These are phyloP conservation scores for Ophion slaviceki DNA, from an alignment of 2,888 invertebrate species.

Conservation along the genomic window DNA sequence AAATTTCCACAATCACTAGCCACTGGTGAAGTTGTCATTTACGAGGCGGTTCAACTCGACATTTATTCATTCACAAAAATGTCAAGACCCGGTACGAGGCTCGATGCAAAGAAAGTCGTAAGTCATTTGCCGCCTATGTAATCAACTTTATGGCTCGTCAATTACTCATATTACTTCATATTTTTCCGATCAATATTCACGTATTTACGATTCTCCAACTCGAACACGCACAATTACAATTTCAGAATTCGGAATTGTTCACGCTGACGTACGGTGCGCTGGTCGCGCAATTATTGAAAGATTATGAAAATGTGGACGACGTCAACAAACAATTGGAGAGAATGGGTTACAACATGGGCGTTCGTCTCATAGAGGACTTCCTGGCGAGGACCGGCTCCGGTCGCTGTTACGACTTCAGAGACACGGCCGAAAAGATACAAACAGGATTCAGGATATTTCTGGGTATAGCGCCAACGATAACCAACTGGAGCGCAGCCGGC, in stretches of 20 bases:
- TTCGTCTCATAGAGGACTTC: slow-evolving; percentile 98
- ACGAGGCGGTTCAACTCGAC: slow-evolving; percentile 31
- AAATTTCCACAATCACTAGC: background rate
- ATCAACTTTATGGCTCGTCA: background rate
- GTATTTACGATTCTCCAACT: background rate
- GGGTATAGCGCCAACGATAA: slow-evolving; percentile 95
- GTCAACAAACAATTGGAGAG: slow-evolving; percentile 98
- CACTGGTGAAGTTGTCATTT: slow-evolving; percentile 30
- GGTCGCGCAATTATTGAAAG: slow-evolving; percentile 98
- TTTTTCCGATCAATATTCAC: background rate
- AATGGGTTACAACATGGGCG: slow-evolving; percentile 99
- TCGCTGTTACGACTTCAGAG: slow-evolving; percentile 97
- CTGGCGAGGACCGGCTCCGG: slow-evolving; percentile 95
- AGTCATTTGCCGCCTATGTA: slow-evolving; percentile 76
- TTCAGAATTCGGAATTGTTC: slow-evolving; percentile 97
- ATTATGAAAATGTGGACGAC: slow-evolving; percentile 98
- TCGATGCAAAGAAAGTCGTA: slow-evolving; percentile 92
- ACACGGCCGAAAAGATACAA: slow-evolving; percentile 98
- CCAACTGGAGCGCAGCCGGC: slow-evolving; percentile 96
- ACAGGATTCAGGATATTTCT: slow-evolving; percentile 87
- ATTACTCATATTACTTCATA: background rate
- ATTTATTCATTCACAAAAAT: slow-evolving; percentile 82
- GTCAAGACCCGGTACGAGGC: slow-evolving; percentile 89
- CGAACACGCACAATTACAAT: slow-evolving; percentile 67
- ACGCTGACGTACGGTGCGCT: slow-evolving; percentile 99